These are phyloP conservation scores for Urechis unicinctus DNA, from an alignment of 2,888 invertebrate genomes.

Conservation along the genomic window DNA sequence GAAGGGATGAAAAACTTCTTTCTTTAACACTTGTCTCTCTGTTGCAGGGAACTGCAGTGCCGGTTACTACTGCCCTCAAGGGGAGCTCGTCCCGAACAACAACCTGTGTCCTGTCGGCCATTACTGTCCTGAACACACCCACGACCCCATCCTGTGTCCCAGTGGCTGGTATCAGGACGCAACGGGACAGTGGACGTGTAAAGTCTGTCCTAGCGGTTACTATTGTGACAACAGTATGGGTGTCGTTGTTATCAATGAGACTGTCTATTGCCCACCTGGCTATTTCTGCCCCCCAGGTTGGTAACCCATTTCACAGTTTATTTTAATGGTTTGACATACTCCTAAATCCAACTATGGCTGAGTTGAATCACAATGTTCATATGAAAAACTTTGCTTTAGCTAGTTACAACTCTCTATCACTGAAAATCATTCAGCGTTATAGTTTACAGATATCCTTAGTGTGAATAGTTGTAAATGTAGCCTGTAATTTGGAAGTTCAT, in stretches of 20 bases:
- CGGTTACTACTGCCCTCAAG: constrained; percentile 42
- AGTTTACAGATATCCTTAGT: too few relatives aligned
- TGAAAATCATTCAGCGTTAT: neutral
- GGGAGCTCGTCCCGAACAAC: constrained; percentile 29
- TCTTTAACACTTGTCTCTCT: neutral
- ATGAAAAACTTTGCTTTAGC: too few relatives aligned
- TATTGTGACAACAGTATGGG: constrained; percentile 44
- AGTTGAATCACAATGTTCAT: too few relatives aligned
- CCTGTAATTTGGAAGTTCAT: too few relatives aligned
- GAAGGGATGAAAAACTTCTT: neutral
- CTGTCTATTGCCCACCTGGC: constrained; percentile 38
- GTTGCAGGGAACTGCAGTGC: constrained; percentile 35
- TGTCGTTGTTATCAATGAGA: constrained; percentile 33
- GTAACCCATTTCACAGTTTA: neutral
- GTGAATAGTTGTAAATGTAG: too few relatives aligned
- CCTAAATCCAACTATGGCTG: too few relatives aligned
- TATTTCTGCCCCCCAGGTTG: constrained; percentile 42
- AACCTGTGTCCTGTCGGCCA: constrained; percentile 37
- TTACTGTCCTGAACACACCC: constrained; percentile 34
- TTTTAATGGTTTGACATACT: neutral
- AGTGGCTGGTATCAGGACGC: constrained; percentile 40
- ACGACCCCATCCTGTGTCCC: constrained; percentile 37
- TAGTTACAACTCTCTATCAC: too few relatives aligned
- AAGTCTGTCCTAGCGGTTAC: constrained; percentile 39
- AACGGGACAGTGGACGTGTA: constrained; percentile 32